Evolutionary conservation across 1,140 invertebrate genomes (phyloP), one percentile per base, ranked within the genome.

Genomic region (Drosophila willistoni): DNA sequence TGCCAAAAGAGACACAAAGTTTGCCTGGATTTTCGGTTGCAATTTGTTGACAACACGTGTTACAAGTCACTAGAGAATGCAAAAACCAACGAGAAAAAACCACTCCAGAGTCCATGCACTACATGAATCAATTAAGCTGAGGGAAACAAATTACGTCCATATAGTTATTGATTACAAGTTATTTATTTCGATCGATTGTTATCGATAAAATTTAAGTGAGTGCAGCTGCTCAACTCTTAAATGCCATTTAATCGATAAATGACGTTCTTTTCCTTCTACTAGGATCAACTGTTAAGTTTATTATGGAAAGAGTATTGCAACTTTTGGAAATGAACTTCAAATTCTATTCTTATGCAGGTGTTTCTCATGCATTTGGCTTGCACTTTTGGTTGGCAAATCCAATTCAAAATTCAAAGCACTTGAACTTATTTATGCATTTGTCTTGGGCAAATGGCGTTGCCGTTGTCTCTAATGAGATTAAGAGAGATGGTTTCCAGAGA

Each of bases 11-110:
- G 68, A 85, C 75, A 86, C 78, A 81, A 81, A 81, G 74, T 87
- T 76, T 68, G 68, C 57, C 71, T 77, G 77, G 82, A 84, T 86
- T 85, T 86, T 77, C 64, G 78, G 82, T 75, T 82, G 83, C 79
- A 85, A 85, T 82, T 87, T 86, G 82, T 79, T 82, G 79, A 86
- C 82, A 85, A 85, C 79, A 86, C 82, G 83, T 81, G 82, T 82
- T 78, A 71, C 82, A 76, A 44, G 73, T 17, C 34, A 36, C 56
- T 59, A 13, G 29, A 33, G 55, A 34, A 29, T 36, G 29, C 29
- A 57, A 29, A 33, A 7, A 17, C 7, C 29, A 29, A 29, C 29
- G 5, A 29, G 29, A 34, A 39, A 39, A 39, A 39, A 39, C 4
- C 3, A 39, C 12, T 13, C 22, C 1, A n/a, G 55, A 34, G 64